Evolutionary conservation across 2,888 invertebrate species (phyloP).

Genomic region (Gibbula magus): DNA sequence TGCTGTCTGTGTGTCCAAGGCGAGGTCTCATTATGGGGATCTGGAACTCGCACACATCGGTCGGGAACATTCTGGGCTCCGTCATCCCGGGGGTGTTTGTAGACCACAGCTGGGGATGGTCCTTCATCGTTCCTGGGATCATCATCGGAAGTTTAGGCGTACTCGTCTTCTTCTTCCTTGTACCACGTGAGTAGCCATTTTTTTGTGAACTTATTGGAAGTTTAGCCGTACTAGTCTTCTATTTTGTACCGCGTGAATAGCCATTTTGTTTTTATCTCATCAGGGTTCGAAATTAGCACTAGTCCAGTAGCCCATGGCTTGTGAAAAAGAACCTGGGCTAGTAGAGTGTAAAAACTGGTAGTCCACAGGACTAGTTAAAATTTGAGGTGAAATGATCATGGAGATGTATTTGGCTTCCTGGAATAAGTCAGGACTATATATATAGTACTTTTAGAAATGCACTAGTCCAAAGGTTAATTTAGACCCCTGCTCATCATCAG

Average conservation of each 20-base stretch:
- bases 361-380: too few species aligned
- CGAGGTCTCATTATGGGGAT: slow-evolving; percentile 90
- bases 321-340: too few species aligned
- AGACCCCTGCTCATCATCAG: too few species aligned
- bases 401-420: too few species aligned
- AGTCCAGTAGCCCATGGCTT: too few species aligned
- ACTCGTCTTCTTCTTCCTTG: slow-evolving; percentile 87
- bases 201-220: slow-evolving; percentile 81
- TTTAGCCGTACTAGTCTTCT: slow-evolving; percentile 82
- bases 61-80: slow-evolving; percentile 95
- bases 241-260: slow-evolving; percentile 72
- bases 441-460: too few species aligned
- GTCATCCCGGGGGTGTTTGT: slow-evolving; percentile 92
- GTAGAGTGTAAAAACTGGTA: too few species aligned
- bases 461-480: too few species aligned
- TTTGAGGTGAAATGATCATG: too few species aligned
- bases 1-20: slow-evolving; percentile 53
- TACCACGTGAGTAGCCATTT: slow-evolving; percentile 78
- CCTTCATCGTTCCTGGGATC: slow-evolving; percentile 92
- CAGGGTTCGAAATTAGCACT: too few species aligned
- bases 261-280: background rate
- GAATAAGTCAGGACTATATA: too few species aligned
- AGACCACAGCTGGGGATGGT: slow-evolving; percentile 87
- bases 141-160: slow-evolving; percentile 80
- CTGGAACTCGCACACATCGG: slow-evolving; percentile 97